A percentile compares a stretch with the other conserved stretches of the same genome.
These are phyloP conservation scores for Hemiscyllium ocellatum DNA, from an alignment of 2,113 vertebrate genomes.

Conservation along the genomic window DNA sequence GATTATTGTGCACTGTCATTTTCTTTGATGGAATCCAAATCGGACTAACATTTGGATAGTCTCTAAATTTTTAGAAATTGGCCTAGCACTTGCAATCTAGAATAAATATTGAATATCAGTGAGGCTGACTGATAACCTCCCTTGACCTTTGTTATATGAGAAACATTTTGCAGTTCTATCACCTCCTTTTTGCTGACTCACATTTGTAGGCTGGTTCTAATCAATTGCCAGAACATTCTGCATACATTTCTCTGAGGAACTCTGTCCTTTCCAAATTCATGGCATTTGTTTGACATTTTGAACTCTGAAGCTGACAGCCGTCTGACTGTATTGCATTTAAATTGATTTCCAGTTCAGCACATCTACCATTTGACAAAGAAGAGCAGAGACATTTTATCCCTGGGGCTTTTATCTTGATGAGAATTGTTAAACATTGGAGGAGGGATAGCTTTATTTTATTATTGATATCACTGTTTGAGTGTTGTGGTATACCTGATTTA, in stretches of 20 bases:
- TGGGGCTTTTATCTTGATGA: neutral
- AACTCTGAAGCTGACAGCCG: neutral
- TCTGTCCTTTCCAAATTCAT: constrained; percentile 12
- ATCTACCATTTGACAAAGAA: neutral
- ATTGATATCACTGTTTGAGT: neutral
- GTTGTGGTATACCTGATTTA: neutral
- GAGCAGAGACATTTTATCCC: neutral
- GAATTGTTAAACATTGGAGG: neutral
- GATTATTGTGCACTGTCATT: neutral
- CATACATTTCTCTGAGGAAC: neutral
- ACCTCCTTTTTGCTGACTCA: neutral
- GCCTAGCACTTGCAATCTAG: neutral
- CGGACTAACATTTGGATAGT: neutral
- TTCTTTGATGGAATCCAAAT: neutral
- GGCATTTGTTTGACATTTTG: constrained; percentile 8
- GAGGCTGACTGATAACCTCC: neutral
- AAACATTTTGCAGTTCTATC: neutral
- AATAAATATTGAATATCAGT: neutral
- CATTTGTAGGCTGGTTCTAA: neutral
- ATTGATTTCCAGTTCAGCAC: neutral
- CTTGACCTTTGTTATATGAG: neutral
- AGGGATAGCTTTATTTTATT: neutral
- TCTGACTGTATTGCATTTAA: neutral
- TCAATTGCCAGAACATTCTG: neutral
- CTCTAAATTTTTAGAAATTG: neutral